These are phyloP conservation scores for Ctenodactylus gundi DNA, from an alignment of 2,113 vertebrate genomes.

Conservation along the genomic window DNA sequence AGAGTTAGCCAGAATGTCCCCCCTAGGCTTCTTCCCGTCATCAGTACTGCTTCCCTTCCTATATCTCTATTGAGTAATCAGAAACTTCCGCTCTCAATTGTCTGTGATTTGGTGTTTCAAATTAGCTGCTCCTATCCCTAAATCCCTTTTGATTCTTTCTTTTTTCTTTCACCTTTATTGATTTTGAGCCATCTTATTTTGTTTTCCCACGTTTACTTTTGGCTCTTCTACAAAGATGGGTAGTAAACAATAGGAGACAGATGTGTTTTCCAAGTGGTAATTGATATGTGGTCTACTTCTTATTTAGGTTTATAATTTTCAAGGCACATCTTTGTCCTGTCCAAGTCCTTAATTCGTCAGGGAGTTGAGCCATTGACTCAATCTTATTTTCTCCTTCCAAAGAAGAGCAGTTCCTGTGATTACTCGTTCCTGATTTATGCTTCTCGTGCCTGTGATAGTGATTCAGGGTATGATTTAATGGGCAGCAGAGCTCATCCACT, in stretches of 20 bases:
- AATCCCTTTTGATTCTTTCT: conserved; percentile 13
- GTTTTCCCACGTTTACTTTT: not conserved
- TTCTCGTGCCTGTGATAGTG: conserved; percentile 26
- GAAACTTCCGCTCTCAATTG: not conserved
- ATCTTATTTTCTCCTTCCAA: conserved; percentile 52
- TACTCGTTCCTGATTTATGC: conserved; percentile 40
- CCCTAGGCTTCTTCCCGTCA: conserved; percentile 1
- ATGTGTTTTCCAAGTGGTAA: not conserved
- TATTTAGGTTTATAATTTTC: conserved; percentile 46
- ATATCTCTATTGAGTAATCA: not conserved
- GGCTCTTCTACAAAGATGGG: not conserved
- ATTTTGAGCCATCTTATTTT: conserved; percentile 10
- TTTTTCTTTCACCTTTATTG: not conserved
- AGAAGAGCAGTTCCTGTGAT: conserved; percentile 38
- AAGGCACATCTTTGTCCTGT: not conserved
- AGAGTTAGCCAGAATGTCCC: not conserved
- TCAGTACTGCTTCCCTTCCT: not conserved
- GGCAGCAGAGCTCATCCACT: not conserved
- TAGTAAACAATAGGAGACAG: not conserved
- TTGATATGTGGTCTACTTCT: not conserved
- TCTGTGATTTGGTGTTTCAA: conserved; percentile 29
- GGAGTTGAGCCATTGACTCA: conserved; percentile 22
- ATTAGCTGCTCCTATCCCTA: not conserved
- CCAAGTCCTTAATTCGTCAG: conserved; percentile 15
- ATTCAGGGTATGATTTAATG: conserved; percentile 46